phyloP scores from a whole-genome alignment of 1,140 invertebrate species.

The Aphelinus certus region DNA sequence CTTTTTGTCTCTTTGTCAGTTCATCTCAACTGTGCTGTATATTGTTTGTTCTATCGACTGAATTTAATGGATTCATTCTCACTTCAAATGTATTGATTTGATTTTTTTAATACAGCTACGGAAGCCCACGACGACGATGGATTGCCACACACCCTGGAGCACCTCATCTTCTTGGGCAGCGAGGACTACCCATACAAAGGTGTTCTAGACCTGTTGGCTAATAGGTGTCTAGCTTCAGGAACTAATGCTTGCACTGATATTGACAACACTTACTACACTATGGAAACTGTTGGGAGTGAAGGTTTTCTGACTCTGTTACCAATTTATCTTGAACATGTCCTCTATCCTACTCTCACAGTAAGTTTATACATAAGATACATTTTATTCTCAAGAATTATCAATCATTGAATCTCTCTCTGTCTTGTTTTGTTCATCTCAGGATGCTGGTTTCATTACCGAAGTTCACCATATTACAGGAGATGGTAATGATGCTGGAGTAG shows the following conservation, averaged over 20 bases:
- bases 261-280: constrained; percentile 90
- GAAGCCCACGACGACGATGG: constrained; percentile 93
- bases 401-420: background rate
- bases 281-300: constrained; percentile 85
- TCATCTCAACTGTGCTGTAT: constrained; percentile 9
- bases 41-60: background rate
- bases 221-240: constrained; percentile 87
- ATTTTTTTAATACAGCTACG: constrained; percentile 72
- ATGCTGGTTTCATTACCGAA: constrained; percentile 86
- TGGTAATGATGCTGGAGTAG: constrained; percentile 89
- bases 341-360: constrained; percentile 84
- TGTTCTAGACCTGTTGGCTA: constrained; percentile 87
- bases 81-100: constrained; percentile 9
- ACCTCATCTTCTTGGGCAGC: constrained; percentile 91
- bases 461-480: constrained; percentile 90
- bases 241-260: constrained; percentile 88
- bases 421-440: constrained; percentile 60
- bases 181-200: constrained; percentile 91
- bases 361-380: constrained; percentile 32
- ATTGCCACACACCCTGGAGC: constrained; percentile 91
- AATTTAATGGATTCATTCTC: constrained; percentile 4
- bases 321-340: constrained; percentile 90
- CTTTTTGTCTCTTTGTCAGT: background rate
- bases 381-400: constrained; percentile 1
- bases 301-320: constrained; percentile 90